Conservation (phyloP, 2,888 invertebrate genomes). For the Tenthredo livida region DNA sequence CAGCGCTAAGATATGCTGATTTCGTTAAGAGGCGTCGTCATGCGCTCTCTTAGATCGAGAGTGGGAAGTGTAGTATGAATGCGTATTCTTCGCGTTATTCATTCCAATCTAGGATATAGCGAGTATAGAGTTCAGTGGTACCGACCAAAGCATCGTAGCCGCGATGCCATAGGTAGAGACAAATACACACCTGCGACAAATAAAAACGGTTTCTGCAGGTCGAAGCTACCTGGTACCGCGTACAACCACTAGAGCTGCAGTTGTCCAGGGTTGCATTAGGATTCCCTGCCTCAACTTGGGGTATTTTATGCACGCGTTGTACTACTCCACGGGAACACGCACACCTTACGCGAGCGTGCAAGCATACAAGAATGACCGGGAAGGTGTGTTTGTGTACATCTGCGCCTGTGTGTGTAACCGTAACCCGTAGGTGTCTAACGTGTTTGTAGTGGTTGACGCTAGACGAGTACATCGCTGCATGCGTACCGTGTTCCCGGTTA, state of each 20-base stretch:
- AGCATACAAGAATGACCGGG: constrained; percentile 33
- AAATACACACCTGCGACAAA: neutral
- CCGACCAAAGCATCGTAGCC: neutral
- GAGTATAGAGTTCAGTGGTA: too few species aligned
- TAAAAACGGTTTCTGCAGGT: neutral
- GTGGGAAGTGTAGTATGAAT: too few species aligned
- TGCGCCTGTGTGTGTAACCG: neutral
- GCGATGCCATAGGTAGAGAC: neutral
- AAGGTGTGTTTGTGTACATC: neutral
- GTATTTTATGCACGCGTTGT: constrained; percentile 29
- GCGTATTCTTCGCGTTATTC: too few species aligned
- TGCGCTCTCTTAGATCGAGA: too few species aligned
- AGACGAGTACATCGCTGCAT: constrained; percentile 31
- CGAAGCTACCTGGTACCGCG: neutral
- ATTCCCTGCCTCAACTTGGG: constrained; percentile 22
- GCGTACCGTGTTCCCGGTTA: constrained; percentile 31
- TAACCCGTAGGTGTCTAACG: constrained; percentile 17
- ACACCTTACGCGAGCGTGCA: too few species aligned
- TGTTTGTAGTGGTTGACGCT: constrained; percentile 42
- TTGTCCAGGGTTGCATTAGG: constrained; percentile 2
- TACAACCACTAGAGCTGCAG: neutral
- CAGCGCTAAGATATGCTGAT: too few species aligned
- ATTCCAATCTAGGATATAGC: too few species aligned
- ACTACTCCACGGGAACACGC: neutral
- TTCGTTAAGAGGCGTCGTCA: too few species aligned